Evolutionary conservation across 1,140 invertebrate genomes (phyloP).

Genomic region (Lamellibrachia luymesi): DNA sequence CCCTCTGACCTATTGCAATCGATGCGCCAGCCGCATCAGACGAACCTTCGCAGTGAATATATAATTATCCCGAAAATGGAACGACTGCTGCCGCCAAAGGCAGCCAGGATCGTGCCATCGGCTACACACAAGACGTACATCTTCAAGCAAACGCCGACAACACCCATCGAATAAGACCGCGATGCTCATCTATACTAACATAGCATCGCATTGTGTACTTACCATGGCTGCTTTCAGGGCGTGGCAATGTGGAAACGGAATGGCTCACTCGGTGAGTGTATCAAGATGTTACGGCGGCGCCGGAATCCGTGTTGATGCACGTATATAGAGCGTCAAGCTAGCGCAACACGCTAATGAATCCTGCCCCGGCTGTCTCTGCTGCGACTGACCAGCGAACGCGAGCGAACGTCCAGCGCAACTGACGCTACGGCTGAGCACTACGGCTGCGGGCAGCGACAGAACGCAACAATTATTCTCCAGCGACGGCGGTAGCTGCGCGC

Average conservation of each 20-base stretch:
- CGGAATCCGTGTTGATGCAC: not conserved
- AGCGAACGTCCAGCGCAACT: not conserved
- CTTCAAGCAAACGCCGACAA: not conserved
- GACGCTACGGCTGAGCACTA: not conserved
- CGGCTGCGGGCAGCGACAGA: not conserved
- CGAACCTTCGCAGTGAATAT: not conserved
- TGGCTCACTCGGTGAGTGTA: not conserved
- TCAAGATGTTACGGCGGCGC: not conserved
- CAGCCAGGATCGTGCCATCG: not conserved
- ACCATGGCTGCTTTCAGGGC: not conserved
- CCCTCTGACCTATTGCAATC: not conserved
- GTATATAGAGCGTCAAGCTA: not conserved
- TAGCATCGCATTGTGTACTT: not conserved
- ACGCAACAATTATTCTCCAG: not conserved
- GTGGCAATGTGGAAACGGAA: not conserved
- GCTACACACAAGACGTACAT: not conserved
- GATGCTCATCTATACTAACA: not conserved
- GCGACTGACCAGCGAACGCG: not conserved
- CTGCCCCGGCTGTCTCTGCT: not conserved
- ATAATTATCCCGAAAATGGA: constrained; percentile 5
- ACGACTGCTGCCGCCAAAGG: not conserved
- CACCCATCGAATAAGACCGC: not conserved
- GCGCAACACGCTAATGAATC: not conserved
- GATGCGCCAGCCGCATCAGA: not conserved
- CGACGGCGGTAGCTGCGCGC: not conserved